Base-by-base conservation (phyloP, 2,888 invertebrate genomes). In the Drosophila meridiana region DNA sequence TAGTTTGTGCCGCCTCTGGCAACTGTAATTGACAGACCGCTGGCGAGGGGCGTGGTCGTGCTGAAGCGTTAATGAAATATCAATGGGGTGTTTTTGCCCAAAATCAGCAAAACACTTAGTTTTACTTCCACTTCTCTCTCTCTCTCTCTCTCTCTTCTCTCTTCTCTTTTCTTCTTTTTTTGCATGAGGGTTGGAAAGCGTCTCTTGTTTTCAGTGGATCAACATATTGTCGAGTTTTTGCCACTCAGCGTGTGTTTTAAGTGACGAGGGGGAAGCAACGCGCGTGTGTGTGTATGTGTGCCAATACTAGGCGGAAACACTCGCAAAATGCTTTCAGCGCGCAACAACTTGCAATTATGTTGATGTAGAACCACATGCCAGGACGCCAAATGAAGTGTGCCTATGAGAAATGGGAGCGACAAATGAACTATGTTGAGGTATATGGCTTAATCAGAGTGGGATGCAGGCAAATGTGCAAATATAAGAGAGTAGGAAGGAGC, bases 311-410 rank as follows among this genome's bases (percentile, higher is more conserved):
- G 53, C 69, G 78, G 78, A 80, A 83, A 81, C 82, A 79, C 69
- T 86, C 73, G 67, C 84, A 70, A 85, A 82, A 81, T 84, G 82
- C 87, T 82, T 84, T 79, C 73, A 86, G 63, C 69, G 73, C 60
- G 74, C 82, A 84, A 84, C 84, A 85, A 76, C 87, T 79, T 84
- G 82, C 84, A 84, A 85, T 86, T 87, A 86, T 82, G 75, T 79
- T 79, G 84, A 86, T 77, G 82, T 64, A 42, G 50, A 72, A 72
- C 57, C 59, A 55, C 70, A 60, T 65, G 71, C 34, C 62, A 53
- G 61, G 47, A 14, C 13, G 34, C 26, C 38, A 61, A 28, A 42
- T 20, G 43, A 20, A 65, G 55, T 74, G 65, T 53, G 43, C 61
- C 55, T 68, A 65, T 65, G 62, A 62, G 53, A 63, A 60, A 63